Conservation (phyloP, 1,140 invertebrate species). For the Glomeris maerens region DNA sequence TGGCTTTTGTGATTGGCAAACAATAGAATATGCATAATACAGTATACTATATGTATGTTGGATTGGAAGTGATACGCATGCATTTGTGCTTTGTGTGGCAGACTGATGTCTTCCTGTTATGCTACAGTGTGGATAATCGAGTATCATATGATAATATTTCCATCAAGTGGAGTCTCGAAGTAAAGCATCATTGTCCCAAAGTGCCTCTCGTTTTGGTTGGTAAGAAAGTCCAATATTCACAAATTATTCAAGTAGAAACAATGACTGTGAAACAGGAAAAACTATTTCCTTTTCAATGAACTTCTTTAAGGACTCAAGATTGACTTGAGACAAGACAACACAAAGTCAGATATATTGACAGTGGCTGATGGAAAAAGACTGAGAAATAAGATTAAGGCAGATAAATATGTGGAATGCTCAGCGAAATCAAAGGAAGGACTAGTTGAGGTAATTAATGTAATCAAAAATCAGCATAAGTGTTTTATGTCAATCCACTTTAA, state of each 20-base stretch:
- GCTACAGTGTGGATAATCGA: conserved; percentile 37
- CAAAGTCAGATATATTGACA: background rate
- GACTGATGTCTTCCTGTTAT: conserved; percentile 30
- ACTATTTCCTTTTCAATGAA: too few species aligned
- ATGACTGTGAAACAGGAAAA: too few species aligned
- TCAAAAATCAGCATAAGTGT: too few species aligned
- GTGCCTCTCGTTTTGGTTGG: conserved; percentile 37
- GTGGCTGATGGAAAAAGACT: conserved; percentile 8
- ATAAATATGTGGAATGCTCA: background rate
- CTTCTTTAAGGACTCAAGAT: conserved; percentile 4
- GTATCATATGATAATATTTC: conserved; percentile 37
- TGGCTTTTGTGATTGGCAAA: too few species aligned
- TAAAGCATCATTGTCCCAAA: conserved; percentile 35
- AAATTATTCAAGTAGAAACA: too few species aligned
- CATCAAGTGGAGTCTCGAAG: conserved; percentile 37
- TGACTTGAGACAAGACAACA: conserved; percentile 1
- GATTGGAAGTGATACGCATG: too few species aligned
- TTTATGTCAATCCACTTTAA: background rate
- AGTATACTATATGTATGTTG: too few species aligned
- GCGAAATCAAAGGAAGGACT: background rate
- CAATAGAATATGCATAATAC: too few species aligned
- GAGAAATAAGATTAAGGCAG: background rate
- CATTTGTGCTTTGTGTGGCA: conserved; percentile 15
- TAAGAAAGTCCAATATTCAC: conserved; percentile 19
- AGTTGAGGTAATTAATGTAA: background rate